Evolutionary conservation across 2,113 vertebrate genomes (phyloP).

Genomic region (Hippoglossus stenolepis): DNA sequence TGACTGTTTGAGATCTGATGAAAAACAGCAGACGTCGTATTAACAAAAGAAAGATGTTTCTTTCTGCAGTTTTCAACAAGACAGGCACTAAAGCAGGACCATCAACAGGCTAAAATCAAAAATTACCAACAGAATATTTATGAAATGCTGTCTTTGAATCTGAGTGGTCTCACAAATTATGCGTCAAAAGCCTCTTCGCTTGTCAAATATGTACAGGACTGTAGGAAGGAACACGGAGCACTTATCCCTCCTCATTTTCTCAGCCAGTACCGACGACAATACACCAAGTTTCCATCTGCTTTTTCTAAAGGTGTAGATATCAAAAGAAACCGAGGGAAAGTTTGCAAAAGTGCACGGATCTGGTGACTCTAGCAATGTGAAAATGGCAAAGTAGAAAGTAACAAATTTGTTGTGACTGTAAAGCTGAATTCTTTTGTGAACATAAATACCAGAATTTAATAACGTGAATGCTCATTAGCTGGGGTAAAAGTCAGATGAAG

Average conservation of each 20-base stretch:
- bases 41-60: too few relatives aligned
- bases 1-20: background rate
- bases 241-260: constrained; percentile 22
- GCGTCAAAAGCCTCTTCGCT: constrained; percentile 21
- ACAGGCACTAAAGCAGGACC: background rate
- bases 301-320: constrained; percentile 11
- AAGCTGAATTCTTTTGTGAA: constrained; percentile 5
- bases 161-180: constrained; percentile 3
- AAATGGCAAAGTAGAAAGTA: constrained; percentile 1
- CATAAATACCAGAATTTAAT: constrained; percentile 10
- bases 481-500: constrained; percentile 14
- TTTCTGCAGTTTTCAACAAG: too few relatives aligned
- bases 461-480: constrained; percentile 23
- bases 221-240: background rate
- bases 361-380: constrained; percentile 1
- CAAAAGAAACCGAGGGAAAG: constrained; percentile 18
- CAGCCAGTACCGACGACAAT: background rate
- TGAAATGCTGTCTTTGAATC: constrained; percentile 4
- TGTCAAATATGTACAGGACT: background rate
- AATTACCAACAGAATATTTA: constrained; percentile 5
- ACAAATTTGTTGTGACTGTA: background rate
- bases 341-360: background rate
- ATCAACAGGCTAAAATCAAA: constrained; percentile 4
- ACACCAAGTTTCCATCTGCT: constrained; percentile 6
- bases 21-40: background rate